These are phyloP conservation scores for Zaprionus lineosus DNA, from an alignment of 2,888 invertebrate species.

Conservation along the genomic window DNA sequence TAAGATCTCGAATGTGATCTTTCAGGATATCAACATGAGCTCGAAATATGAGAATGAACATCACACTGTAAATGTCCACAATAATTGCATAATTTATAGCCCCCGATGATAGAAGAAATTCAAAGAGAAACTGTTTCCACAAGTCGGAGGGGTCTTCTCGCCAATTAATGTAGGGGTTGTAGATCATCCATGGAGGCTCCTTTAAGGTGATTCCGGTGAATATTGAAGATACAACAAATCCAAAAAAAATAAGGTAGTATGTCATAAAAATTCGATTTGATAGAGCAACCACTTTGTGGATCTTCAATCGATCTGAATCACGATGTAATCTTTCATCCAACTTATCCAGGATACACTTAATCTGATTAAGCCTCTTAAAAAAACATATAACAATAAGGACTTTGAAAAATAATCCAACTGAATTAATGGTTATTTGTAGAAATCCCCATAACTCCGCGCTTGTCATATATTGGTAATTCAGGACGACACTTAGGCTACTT, in stretches of 20 bases:
- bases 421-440: slow-evolving; percentile 41
- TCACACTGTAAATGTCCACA: slow-evolving; percentile 31
- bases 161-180: slow-evolving; percentile 58
- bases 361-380: slow-evolving; percentile 13
- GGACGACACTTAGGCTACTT: slow-evolving; percentile 25
- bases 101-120: slow-evolving; percentile 22
- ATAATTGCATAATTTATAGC: slow-evolving; percentile 36
- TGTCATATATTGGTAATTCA: slow-evolving; percentile 30
- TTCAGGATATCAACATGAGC: slow-evolving; percentile 35
- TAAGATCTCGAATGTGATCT: slow-evolving; percentile 30
- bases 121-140: slow-evolving; percentile 33
- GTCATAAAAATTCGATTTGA: slow-evolving; percentile 33
- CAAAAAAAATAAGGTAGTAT: slow-evolving; percentile 18
- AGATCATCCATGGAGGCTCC: slow-evolving; percentile 45
- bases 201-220: slow-evolving; percentile 19
- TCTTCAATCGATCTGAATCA: slow-evolving; percentile 27
- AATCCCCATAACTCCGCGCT: slow-evolving; percentile 37
- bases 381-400: slow-evolving; percentile 7
- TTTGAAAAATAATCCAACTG: slow-evolving; percentile 29
- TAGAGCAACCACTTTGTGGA: slow-evolving; percentile 42
- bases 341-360: slow-evolving; percentile 18
- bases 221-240: slow-evolving; percentile 11
- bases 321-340: slow-evolving; percentile 27
- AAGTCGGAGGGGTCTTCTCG: slow-evolving; percentile 17
- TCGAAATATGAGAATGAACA: slow-evolving; percentile 35